phyloP scores from a whole-genome alignment of 2,113 vertebrate species.

The Cygnus buccinator region DNA sequence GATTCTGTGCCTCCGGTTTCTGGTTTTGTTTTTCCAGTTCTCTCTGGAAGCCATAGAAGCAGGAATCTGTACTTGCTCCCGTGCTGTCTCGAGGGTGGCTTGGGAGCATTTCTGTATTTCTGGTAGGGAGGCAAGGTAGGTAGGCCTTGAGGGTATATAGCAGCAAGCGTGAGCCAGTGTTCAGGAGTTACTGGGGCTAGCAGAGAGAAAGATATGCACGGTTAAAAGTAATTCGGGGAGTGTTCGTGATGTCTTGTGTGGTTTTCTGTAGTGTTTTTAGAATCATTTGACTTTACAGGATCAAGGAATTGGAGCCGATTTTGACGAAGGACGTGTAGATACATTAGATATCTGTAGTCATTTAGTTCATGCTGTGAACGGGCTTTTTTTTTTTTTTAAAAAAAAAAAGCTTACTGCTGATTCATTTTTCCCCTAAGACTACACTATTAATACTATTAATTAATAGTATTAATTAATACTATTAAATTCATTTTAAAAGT shows the following conservation, averaged over 20 bases:
- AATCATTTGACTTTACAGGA: neutral
- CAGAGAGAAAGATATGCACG: neutral
- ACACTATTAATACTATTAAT: neutral
- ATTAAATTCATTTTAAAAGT: neutral
- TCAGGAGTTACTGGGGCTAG: neutral
- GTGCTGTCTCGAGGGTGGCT: neutral
- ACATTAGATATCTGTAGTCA: neutral
- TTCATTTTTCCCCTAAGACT: neutral
- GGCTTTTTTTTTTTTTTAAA: neutral
- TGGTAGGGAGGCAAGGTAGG: neutral
- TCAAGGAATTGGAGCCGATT: neutral
- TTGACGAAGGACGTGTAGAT: neutral
- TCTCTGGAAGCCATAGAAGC: neutral
- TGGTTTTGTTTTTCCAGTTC: neutral
- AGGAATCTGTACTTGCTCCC: neutral
- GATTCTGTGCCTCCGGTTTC: neutral
- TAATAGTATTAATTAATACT: neutral
- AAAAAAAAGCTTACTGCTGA: neutral
- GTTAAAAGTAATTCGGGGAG: neutral
- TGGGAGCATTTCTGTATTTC: neutral
- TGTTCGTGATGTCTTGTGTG: neutral
- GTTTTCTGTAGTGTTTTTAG: constrained; percentile 18
- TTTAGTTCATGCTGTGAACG: neutral
- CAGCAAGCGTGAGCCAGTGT: neutral
- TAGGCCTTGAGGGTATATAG: neutral